Percentiles rank a stretch among this genome's conserved stretches.
Conservation (phyloP, 2,113 vertebrate genomes). For the Vulpes ferrilata region DNA sequence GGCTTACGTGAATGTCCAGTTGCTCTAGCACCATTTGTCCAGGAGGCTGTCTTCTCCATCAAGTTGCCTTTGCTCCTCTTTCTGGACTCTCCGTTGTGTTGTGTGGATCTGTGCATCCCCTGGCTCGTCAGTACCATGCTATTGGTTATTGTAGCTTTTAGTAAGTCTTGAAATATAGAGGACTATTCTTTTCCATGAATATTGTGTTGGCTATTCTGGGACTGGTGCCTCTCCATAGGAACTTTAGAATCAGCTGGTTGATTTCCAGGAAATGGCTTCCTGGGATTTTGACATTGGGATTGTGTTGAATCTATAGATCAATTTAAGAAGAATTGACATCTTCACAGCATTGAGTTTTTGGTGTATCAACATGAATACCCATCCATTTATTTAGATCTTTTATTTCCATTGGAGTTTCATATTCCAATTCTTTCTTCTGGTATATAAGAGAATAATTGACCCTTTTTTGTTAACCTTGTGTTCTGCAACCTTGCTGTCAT, state of each 20-base stretch:
- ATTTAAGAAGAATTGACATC: not conserved
- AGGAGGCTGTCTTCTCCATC: not conserved
- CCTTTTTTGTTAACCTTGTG: not conserved
- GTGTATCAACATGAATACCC: too few species aligned
- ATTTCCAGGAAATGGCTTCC: not conserved
- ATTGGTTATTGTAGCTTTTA: not conserved
- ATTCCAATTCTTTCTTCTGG: not conserved
- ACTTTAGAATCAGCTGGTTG: not conserved
- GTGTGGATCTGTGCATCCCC: too few species aligned
- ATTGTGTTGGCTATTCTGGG: not conserved
- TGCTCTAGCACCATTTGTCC: not conserved
- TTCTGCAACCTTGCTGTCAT: not conserved
- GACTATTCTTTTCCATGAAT: not conserved
- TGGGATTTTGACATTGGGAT: not conserved
- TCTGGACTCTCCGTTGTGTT: not conserved
- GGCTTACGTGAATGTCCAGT: not conserved
- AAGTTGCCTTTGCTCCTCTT: not conserved
- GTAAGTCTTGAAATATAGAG: not conserved
- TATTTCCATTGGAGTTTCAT: not conserved
- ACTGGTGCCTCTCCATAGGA: not conserved
- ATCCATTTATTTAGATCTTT: not conserved
- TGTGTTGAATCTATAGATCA: not conserved
- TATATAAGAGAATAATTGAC: not conserved
- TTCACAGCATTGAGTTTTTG: not conserved
- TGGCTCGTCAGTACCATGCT: fast-evolving